These are phyloP conservation scores for Carollia perspicillata DNA, from an alignment of 2,113 vertebrate genomes.

Conservation along the genomic window DNA sequence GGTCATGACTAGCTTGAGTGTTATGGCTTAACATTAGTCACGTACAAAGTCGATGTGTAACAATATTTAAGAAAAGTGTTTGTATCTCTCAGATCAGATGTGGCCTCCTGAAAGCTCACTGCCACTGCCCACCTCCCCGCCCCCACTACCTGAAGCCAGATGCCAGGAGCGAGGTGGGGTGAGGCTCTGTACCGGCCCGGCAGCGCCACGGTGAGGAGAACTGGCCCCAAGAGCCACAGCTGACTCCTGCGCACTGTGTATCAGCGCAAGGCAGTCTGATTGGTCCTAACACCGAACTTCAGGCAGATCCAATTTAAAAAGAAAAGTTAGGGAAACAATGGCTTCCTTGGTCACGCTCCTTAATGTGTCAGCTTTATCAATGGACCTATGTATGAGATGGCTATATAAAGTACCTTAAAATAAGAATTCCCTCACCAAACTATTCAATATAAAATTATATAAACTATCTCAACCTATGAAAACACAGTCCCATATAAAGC, in stretches of 20 bases:
- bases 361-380: neutral
- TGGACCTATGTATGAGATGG: neutral
- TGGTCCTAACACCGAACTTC: neutral
- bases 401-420: conserved; percentile 23
- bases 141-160: neutral
- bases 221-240: fast-evolving
- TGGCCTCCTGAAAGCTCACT: neutral
- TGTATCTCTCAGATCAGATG: too few species aligned
- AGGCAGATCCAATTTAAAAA: neutral
- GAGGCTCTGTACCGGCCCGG: fast-evolving
- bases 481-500: neutral
- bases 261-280: neutral
- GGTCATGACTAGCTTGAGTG: too few species aligned
- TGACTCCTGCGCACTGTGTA: neutral
- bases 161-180: neutral
- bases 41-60: too few species aligned
- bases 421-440: conserved; percentile 26
- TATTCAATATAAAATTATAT: neutral
- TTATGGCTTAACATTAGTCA: too few species aligned
- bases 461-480: neutral
- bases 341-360: neutral
- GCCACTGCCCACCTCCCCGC: too few species aligned
- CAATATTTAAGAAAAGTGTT: too few species aligned
- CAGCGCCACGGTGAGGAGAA: neutral
- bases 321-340: neutral